Evolutionary conservation across 2,797 vertebrate genomes (phyloP).

Genomic region (Helarctos malayanus): DNA sequence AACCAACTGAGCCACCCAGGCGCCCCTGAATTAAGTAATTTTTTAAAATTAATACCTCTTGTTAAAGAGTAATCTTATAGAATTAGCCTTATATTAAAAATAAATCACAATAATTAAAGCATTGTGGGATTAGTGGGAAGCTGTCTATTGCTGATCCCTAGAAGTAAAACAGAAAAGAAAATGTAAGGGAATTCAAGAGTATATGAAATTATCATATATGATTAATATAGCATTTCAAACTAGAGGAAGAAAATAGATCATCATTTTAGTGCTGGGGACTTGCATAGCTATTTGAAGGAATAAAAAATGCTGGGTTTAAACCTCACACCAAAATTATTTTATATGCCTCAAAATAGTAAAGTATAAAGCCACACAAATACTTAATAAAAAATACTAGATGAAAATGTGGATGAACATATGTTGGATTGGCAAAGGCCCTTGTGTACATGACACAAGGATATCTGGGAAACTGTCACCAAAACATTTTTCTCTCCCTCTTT

Average conservation of each 20-base stretch:
- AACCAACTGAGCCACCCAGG: too few relatives aligned
- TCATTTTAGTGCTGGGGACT: conserved; percentile 1
- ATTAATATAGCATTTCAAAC: neutral
- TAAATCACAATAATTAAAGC: conserved; percentile 21
- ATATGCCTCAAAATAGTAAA: neutral
- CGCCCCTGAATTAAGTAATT: neutral
- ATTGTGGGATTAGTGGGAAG: neutral
- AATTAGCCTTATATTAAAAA: neutral
- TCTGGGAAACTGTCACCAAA: neutral
- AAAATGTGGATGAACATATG: neutral
- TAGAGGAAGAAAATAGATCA: neutral
- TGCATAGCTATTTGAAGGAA: neutral
- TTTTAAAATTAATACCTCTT: neutral
- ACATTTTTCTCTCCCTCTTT: neutral
- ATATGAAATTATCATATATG: neutral
- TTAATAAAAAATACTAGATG: neutral
- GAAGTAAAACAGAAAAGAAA: neutral
- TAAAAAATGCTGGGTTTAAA: neutral
- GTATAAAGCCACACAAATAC: neutral
- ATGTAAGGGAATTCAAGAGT: neutral
- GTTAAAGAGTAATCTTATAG: neutral
- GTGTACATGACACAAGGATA: neutral
- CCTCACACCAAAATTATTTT: neutral
- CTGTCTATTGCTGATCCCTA: neutral
- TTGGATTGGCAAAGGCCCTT: neutral